Evolutionary conservation across 2,113 vertebrate genomes (phyloP).

Genomic region (Coryphaenoides rupestris): DNA sequence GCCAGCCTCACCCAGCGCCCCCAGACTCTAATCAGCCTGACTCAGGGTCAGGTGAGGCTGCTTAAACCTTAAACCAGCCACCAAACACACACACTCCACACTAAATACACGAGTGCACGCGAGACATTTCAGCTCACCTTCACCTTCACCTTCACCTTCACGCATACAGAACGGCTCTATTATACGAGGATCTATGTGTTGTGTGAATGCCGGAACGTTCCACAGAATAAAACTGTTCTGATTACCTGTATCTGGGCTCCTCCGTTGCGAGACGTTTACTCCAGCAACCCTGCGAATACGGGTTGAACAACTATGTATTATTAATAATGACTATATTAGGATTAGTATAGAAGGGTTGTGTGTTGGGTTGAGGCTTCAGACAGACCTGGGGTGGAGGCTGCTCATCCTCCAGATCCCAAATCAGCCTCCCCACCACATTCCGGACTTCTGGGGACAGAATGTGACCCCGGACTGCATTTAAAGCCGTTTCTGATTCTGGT

Average conservation of each 20-base stretch:
- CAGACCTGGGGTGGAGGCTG: conserved; percentile 21
- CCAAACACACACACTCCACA: no score
- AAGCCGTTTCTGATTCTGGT: no score
- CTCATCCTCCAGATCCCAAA: conserved; percentile 69
- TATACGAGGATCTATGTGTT: neutral
- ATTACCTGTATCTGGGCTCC: neutral
- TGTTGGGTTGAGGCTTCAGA: neutral
- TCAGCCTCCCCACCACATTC: conserved; percentile 61
- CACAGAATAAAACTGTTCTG: neutral
- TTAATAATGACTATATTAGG: neutral
- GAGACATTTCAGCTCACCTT: no score
- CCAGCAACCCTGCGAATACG: neutral
- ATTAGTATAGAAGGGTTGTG: neutral
- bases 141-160: neutral
- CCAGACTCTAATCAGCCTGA: no score
- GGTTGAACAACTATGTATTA: neutral
- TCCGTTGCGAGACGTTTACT: neutral
- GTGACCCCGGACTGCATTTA: no score
- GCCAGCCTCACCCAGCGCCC: no score
- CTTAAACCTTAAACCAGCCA: no score
- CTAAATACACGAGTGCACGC: no score
- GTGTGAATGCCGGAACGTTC: neutral
- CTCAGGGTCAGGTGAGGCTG: no score
- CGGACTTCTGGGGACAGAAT: conserved; percentile 61
- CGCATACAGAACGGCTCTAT: neutral